Evolutionary conservation across 2,888 invertebrate species (phyloP).

Genomic region (Nomada hirtipes): DNA sequence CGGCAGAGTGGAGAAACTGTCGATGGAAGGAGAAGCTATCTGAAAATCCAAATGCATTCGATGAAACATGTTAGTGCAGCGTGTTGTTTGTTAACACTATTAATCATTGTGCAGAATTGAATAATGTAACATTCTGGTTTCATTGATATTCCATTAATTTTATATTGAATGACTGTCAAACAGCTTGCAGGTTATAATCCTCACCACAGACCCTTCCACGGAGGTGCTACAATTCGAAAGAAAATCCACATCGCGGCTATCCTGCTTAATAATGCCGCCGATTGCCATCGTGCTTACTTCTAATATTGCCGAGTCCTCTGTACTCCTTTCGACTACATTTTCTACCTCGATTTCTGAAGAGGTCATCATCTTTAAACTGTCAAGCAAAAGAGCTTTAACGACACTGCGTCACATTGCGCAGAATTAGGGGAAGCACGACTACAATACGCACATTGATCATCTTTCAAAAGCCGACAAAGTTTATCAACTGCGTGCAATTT

Average conservation of each 20-base stretch:
- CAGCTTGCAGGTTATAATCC: conserved; percentile 62
- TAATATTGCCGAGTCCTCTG: conserved; percentile 77
- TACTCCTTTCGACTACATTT: conserved; percentile 68
- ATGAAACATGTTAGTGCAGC: neutral
- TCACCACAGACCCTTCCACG: conserved; percentile 81
- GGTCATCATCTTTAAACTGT: conserved; percentile 78
- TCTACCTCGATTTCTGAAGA: conserved; percentile 77
- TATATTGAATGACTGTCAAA: conserved; percentile 24
- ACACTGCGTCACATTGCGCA: conserved; percentile 45
- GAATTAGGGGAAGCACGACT: conserved; percentile 9
- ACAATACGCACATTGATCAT: conserved; percentile 55
- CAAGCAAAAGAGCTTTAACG: conserved; percentile 39
- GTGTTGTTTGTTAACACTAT: neutral
- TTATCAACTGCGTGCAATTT: neutral
- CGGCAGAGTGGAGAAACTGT: conserved; percentile 87
- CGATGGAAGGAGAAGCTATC: conserved; percentile 87
- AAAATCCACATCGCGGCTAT: conserved; percentile 78
- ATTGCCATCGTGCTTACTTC: conserved; percentile 80
- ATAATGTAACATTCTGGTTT: neutral
- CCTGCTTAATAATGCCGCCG: conserved; percentile 75
- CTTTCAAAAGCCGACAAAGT: conserved; percentile 24
- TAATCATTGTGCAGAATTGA: no score
- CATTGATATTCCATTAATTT: neutral
- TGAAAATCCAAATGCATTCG: conserved; percentile 71
- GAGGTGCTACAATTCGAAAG: conserved; percentile 82